A percentile compares a stretch with the other conserved stretches of the same genome.
Evolutionary conservation across 1,140 invertebrate species (phyloP).

Genomic region (Leptinotarsa undecemlineata): DNA sequence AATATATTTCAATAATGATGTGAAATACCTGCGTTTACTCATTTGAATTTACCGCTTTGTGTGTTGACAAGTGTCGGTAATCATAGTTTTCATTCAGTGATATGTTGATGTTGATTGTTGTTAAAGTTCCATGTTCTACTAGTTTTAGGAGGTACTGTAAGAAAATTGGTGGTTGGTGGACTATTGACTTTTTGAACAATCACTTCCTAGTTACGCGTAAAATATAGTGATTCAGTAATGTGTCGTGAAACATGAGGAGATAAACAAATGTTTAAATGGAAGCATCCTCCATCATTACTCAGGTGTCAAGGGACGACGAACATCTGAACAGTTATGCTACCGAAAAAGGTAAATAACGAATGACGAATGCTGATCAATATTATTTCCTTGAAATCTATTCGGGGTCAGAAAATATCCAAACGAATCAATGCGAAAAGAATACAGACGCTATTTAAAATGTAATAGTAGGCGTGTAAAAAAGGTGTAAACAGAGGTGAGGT

Average conservation of each 20-base stretch:
- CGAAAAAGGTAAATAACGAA: conserved; percentile 83
- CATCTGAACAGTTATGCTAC: conserved; percentile 87
- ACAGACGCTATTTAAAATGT: neutral
- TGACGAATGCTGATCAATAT: conserved; percentile 1
- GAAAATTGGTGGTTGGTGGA: neutral
- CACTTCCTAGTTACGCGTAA: neutral
- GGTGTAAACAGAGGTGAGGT: conserved; percentile 30
- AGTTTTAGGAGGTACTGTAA: conserved; percentile 7
- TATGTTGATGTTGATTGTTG: conserved; percentile 19
- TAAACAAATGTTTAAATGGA: conserved; percentile 88
- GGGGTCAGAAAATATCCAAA: neutral
- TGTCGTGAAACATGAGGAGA: conserved; percentile 26
- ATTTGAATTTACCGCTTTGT: neutral
- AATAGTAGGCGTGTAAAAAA: conserved; percentile 36
- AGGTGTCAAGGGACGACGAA: conserved; percentile 95
- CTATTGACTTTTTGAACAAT: neutral
- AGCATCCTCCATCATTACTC: conserved; percentile 97
- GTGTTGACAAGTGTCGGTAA: neutral
- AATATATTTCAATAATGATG: too few species aligned
- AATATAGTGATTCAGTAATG: conserved; percentile 1
- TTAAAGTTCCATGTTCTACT: conserved; percentile 8
- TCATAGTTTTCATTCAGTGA: neutral
- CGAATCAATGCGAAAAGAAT: neutral
- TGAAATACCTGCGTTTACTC: too few species aligned
- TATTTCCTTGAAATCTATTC: neutral